Percentiles rank a stretch among this genome's conserved stretches.
phyloP scores from a whole-genome alignment of 2,888 invertebrate species.

The Eupithecia abbreviata region DNA sequence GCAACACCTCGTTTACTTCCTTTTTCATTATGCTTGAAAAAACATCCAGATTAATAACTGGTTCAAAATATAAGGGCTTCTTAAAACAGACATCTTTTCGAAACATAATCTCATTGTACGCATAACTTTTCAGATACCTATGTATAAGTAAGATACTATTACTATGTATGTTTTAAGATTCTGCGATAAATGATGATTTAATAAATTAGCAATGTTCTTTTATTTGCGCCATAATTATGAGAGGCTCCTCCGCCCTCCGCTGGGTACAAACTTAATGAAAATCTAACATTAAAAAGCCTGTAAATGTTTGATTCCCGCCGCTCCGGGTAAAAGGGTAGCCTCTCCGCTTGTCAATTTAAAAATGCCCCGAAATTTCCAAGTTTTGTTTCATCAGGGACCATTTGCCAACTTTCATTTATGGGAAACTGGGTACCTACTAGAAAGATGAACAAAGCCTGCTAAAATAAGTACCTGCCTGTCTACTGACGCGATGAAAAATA shows the following conservation, averaged over 20 bases:
- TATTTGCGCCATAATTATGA: constrained; percentile 8
- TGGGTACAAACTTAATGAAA: constrained; percentile 22
- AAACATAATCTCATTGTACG: background rate
- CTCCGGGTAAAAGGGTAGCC: constrained; percentile 19
- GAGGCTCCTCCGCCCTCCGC: constrained; percentile 1
- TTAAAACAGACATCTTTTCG: background rate
- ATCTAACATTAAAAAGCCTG: constrained; percentile 25
- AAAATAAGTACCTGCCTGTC: constrained; percentile 13
- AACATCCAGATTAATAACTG: background rate
- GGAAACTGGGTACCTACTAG: constrained; percentile 23
- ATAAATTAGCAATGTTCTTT: background rate
- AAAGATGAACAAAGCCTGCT: constrained; percentile 21
- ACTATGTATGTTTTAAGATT: background rate
- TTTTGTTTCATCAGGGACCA: constrained; percentile 30
- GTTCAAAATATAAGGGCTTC: background rate
- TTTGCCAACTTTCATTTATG: constrained; percentile 26
- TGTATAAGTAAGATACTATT: background rate
- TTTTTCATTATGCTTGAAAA: background rate
- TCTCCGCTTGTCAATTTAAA: constrained; percentile 31
- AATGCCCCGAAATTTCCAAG: constrained; percentile 20
- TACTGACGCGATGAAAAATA: constrained; percentile 29
- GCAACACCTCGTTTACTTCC: background rate
- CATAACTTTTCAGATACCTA: background rate
- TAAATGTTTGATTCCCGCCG: constrained; percentile 27
- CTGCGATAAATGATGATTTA: background rate